These are phyloP conservation scores for Apodemia mormo DNA, from an alignment of 2,888 invertebrate species.

Conservation along the genomic window DNA sequence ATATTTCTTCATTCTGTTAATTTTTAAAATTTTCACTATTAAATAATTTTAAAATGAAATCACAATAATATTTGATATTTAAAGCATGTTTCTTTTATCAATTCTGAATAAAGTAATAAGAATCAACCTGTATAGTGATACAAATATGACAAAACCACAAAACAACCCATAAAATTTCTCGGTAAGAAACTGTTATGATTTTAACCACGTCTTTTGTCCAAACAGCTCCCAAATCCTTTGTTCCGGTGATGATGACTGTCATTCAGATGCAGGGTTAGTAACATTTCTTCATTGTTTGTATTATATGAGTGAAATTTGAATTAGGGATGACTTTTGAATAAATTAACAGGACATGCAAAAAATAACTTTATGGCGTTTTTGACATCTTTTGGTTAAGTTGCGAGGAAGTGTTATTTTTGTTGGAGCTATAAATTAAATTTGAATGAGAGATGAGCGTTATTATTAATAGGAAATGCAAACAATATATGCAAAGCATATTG, in stretches of 20 bases:
- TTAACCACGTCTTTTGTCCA: slow-evolving; percentile 45
- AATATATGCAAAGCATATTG: no score
- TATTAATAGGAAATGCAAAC: no score
- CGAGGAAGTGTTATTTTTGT: no score
- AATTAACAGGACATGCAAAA: slow-evolving; percentile 17
- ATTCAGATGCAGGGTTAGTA: slow-evolving; percentile 39
- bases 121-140: slow-evolving; percentile 45
- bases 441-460: no score
- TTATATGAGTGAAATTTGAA: slow-evolving; percentile 36
- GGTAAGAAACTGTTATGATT: slow-evolving; percentile 64
- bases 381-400: neutral
- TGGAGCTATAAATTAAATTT: no score
- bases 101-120: no score
- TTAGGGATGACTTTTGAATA: slow-evolving; percentile 25
- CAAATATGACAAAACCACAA: slow-evolving; percentile 49
- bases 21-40: no score
- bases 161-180: slow-evolving; percentile 52
- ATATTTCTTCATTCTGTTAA: no score
- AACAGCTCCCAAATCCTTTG: slow-evolving; percentile 44
- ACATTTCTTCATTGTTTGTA: slow-evolving; percentile 37
- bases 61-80: neutral
- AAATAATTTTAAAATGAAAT: no score
- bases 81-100: neutral
- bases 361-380: neutral
- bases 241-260: slow-evolving; percentile 54